A percentile compares a stretch with the other conserved stretches of the same genome.
Evolutionary conservation across 2,113 vertebrate species (phyloP).

Genomic region (Shinisaurus crocodilurus): DNA sequence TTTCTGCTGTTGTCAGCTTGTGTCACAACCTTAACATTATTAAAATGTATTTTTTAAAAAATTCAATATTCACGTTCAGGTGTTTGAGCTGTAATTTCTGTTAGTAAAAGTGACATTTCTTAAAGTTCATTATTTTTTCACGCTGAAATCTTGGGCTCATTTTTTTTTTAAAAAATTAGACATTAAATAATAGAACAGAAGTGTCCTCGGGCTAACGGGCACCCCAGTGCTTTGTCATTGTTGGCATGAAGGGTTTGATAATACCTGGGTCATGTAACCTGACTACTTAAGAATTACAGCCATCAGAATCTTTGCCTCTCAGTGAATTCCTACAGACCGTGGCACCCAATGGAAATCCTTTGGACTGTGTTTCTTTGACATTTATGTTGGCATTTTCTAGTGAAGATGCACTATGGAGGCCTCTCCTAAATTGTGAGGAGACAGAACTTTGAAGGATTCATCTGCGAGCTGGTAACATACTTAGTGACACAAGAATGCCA

Average conservation of each 20-base stretch:
- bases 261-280: conserved; percentile 62
- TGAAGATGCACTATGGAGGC: conserved; percentile 40
- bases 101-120: conserved; percentile 84
- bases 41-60: conserved; percentile 71
- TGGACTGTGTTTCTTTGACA: conserved; percentile 30
- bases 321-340: not conserved
- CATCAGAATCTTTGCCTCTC: conserved; percentile 6
- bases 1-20: conserved; percentile 70
- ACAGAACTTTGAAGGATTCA: rapidly evolving
- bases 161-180: conserved; percentile 66
- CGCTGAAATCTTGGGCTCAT: conserved; percentile 66
- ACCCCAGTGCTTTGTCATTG: conserved; percentile 66
- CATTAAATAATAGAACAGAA: conserved; percentile 67
- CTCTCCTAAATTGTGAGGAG: conserved; percentile 55
- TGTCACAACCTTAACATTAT: conserved; percentile 79
- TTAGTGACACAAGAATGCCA: not conserved
- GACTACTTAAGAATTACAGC: conserved; percentile 46
- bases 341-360: not conserved
- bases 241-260: conserved; percentile 65
- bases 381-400: conserved; percentile 67
- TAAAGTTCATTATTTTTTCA: conserved; percentile 83
- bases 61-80: conserved; percentile 79
- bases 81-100: conserved; percentile 79
- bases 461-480: rapidly evolving
- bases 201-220: conserved; percentile 69